Evolutionary conservation across 2,797 vertebrate species (phyloP).

Genomic region (Emys orbicularis): DNA sequence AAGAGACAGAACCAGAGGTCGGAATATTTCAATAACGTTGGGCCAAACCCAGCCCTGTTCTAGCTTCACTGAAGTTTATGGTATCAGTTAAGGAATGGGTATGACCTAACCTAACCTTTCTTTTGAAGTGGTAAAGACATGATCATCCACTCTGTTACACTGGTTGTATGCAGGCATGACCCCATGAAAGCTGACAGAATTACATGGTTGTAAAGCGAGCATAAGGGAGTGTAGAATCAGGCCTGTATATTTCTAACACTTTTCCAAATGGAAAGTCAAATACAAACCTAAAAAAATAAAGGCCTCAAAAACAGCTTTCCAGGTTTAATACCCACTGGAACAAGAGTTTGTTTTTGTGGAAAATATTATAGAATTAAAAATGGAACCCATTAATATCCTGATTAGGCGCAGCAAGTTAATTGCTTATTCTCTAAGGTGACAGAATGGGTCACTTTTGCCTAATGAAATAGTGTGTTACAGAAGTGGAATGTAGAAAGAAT

Average conservation of each 20-base stretch:
- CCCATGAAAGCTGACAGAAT: constrained; percentile 37
- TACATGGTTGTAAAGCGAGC: constrained; percentile 49
- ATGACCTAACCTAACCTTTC: background rate
- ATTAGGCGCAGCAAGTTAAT: constrained; percentile 32
- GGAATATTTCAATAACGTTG: background rate
- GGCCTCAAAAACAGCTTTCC: constrained; percentile 19
- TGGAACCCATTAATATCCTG: background rate
- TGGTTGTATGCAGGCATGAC: constrained; percentile 47
- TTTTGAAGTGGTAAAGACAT: constrained; percentile 29
- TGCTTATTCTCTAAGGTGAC: constrained; percentile 28
- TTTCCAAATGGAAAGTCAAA: constrained; percentile 42
- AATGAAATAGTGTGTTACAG: background rate
- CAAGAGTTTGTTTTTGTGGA: constrained; percentile 8
- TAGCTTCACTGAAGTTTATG: background rate
- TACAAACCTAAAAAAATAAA: constrained; percentile 15
- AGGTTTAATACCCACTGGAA: constrained; percentile 3
- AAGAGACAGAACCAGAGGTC: background rate
- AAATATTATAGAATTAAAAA: constrained; percentile 53
- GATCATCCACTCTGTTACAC: constrained; percentile 59
- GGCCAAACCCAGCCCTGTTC: background rate
- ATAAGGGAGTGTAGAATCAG: constrained; percentile 58
- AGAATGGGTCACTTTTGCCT: constrained; percentile 19
- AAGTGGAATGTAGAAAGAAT: background rate
- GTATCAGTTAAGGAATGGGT: background rate
- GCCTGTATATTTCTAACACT: constrained; percentile 56